Evolutionary conservation across 2,113 vertebrate species (phyloP), one percentile per base, ranked within the genome.

Genomic region (Nothoprocta perdicaria): DNA sequence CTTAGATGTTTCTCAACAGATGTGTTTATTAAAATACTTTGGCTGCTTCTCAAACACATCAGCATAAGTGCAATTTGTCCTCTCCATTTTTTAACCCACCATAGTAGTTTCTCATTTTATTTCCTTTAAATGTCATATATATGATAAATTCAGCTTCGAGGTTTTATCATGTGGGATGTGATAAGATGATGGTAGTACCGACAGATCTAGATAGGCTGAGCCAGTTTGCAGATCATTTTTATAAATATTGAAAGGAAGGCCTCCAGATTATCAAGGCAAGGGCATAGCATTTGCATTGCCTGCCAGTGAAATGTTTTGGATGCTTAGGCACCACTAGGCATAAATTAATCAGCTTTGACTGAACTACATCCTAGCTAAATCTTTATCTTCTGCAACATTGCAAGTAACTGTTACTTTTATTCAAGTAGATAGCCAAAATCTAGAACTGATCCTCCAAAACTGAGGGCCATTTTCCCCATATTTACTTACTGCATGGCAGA

Each of bases 281-380:
- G 62, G 53, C 57, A 75, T 52, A 72, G 85, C 68, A 31, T 90
- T 77, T 74, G 31, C 27, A 14, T 18, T 31, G 65, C 23, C 79
- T 91, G 52, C 57, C 52, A 62, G 69, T 85, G 79, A 80, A 92
- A 84, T 84, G 57, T 80, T 92, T 92, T 88, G 91, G 82, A 90
- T 89, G 52, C 82, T 91, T 83, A 84, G 87, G 85, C 84, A 89
- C 68, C 87, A 92, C 33, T 38, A 77, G 46, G 72, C 82, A 86
- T 73, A 94, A 94, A 94, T 91, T 92, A 92, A 91, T 96, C 91
- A 85, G 73, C 33, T 83, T 83, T 93, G 91, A 95, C 89, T 91
- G 66, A 94, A 73, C 61, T 93, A 52, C 60, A 63, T 71, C 43
- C 55, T 75, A 46, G 73, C 53, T 75, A 89, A 93, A 88, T 72